Conservation (phyloP, 1,140 invertebrate species). For the Diorhabda carinulata region DNA sequence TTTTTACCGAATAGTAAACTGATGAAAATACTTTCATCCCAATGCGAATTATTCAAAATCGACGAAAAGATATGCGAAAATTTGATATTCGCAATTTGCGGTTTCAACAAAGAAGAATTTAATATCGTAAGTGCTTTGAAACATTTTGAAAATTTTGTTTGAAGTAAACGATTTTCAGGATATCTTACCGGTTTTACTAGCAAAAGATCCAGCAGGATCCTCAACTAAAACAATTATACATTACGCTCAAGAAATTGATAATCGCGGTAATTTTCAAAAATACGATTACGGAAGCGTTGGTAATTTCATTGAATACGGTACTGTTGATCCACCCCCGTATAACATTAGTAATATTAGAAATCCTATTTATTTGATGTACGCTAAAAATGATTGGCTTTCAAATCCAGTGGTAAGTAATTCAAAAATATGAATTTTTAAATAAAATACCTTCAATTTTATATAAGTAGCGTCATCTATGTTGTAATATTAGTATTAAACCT, state of each 20-base stretch:
- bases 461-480: too few species aligned
- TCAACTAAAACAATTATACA: slow-evolving; percentile 73
- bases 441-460: too few species aligned
- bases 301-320: slow-evolving; percentile 57
- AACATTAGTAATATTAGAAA: slow-evolving; percentile 58
- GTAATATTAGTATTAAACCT: too few species aligned
- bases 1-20: slow-evolving; percentile 63
- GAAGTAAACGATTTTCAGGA: background rate
- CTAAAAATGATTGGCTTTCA: slow-evolving; percentile 69
- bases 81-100: slow-evolving; percentile 60
- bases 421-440: too few species aligned
- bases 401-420: slow-evolving; percentile 48
- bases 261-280: slow-evolving; percentile 57
- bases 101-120: slow-evolving; percentile 66
- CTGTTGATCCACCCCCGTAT: slow-evolving; percentile 61
- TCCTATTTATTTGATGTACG: slow-evolving; percentile 66
- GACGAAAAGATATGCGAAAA: slow-evolving; percentile 62
- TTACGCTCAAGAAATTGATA: slow-evolving; percentile 61
- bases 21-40: slow-evolving; percentile 57
- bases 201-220: slow-evolving; percentile 73
- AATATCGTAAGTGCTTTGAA: slow-evolving; percentile 45
- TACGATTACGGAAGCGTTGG: slow-evolving; percentile 63
- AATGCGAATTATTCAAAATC: slow-evolving; percentile 58
- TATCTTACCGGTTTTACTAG: slow-evolving; percentile 61
- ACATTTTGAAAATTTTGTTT: background rate